Conservation (phyloP, 2,113 vertebrate species). For the Erpornis zantholeuca region DNA sequence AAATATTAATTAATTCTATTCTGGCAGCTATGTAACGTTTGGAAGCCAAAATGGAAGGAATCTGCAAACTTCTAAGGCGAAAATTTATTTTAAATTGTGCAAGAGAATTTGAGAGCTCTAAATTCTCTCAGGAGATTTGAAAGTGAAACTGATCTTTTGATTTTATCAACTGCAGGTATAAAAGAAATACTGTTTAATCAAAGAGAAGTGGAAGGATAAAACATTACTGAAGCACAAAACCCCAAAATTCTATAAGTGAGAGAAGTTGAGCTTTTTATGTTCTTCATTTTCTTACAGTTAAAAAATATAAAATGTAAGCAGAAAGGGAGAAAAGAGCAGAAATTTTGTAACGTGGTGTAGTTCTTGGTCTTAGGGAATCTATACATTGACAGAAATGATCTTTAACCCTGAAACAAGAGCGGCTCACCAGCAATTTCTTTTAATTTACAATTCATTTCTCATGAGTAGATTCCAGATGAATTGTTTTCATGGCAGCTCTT, state of each 20-base stretch:
- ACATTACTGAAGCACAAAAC: neutral
- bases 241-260: neutral
- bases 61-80: neutral
- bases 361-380: neutral
- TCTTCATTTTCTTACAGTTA: neutral
- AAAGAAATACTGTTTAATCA: slow-evolving; percentile 14
- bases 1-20: slow-evolving; percentile 53
- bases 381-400: neutral
- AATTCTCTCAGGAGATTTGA: slow-evolving; percentile 52
- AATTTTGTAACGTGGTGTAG: neutral
- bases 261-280: neutral
- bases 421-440: neutral
- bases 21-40: slow-evolving; percentile 35
- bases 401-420: neutral
- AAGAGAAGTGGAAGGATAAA: neutral
- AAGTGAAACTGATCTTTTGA: slow-evolving; percentile 36
- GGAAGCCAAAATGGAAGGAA: slow-evolving; percentile 28
- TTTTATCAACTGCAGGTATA: slow-evolving; percentile 33
- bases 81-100: slow-evolving; percentile 28
- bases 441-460: neutral
- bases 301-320: neutral
- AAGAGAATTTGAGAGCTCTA: slow-evolving; percentile 46
- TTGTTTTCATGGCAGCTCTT: neutral
- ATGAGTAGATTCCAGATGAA: neutral
- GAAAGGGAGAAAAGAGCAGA: neutral